Conservation (phyloP, 2,113 vertebrate genomes). For the Austrofundulus limnaeus region DNA sequence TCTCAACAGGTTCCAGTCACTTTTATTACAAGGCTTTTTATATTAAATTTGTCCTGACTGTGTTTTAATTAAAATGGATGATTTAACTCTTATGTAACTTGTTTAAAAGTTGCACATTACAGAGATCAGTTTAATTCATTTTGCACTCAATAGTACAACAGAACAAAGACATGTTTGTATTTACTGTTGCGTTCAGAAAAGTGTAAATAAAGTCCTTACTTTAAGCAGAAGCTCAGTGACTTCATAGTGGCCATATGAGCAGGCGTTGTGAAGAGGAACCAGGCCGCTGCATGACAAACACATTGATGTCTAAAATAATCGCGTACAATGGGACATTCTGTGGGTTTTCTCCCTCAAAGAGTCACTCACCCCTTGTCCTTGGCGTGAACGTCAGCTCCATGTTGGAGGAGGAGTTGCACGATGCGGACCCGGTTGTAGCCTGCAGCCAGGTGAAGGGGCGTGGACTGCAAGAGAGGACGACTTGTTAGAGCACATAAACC, state of each 20-base stretch:
- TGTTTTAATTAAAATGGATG: background rate
- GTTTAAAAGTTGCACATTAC: too few relatives aligned
- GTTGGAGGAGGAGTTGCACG: slow-evolving; percentile 96
- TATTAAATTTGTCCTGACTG: background rate
- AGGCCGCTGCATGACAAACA: slow-evolving; percentile 83
- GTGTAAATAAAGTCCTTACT: slow-evolving; percentile 73
- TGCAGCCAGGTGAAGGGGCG: slow-evolving; percentile 94
- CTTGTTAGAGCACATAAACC: slow-evolving; percentile 12
- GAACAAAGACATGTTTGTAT: background rate
- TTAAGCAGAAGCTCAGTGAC: slow-evolving; percentile 97
- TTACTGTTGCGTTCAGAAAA: background rate
- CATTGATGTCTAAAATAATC: background rate
- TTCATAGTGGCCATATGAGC: slow-evolving; percentile 97
- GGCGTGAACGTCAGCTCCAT: slow-evolving; percentile 95
- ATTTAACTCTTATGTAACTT: too few relatives aligned
- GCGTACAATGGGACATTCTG: background rate
- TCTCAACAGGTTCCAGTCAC: background rate
- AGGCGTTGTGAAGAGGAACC: slow-evolving; percentile 98
- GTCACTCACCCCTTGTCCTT: slow-evolving; percentile 94
- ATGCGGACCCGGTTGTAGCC: slow-evolving; percentile 98
- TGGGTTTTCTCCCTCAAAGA: background rate
- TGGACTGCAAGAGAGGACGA: slow-evolving; percentile 83
- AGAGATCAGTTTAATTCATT: background rate
- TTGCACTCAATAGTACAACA: background rate
- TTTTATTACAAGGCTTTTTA: background rate